Base-by-base conservation (phyloP, 2,113 vertebrate species). In the Centropus unirufus region DNA sequence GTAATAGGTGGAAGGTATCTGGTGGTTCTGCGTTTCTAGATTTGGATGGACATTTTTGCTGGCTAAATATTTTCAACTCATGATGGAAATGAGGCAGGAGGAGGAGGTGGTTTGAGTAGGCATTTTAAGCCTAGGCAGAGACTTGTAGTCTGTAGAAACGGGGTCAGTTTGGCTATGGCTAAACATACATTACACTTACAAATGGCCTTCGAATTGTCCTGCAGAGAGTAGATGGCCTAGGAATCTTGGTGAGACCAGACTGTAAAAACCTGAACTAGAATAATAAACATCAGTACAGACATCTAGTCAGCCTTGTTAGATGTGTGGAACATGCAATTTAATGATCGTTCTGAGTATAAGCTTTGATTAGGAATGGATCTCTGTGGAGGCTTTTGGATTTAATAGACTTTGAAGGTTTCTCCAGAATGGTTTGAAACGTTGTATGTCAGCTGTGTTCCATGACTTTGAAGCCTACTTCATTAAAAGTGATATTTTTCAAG, bases 111-210 rank as follows among this genome's bases (percentile, higher is more conserved):
- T 51, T 67, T 83, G 27, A 72, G 19, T 29, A 51, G 30, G 5
- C 4, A 49, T 61, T 58, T 34, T 62, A 82, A 68, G 17, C 19
- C 6, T 62, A 1, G 3, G 22, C 11, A 58, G 66, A 74, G 2
- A 16, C 20, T 47, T 42, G 4, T n/a, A 17, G 21, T 1, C 7
- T 74, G 34, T 47, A 68, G 59, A 55, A 80, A 20, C 2, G 1
- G 15, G 12, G 64, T 6, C 6, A 46, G 0, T 68, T 61, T 61
- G 36, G 14, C 5, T 73, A 30, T 5, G 16, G 5, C 9, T 64
- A 32, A 49, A 47, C 9, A 17, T 62, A 46, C 67, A 70, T 18
- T 12, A 5, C 0, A 0, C 26, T 61, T 54, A 58, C 1, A 59
- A 4, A 44, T 59, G 12, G 5, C 12, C 6, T 62, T 87, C 10